Evolutionary conservation across 2,888 invertebrate species (phyloP), one percentile per base, ranked within the genome.

Genomic region (Polydesmus complanatus): DNA sequence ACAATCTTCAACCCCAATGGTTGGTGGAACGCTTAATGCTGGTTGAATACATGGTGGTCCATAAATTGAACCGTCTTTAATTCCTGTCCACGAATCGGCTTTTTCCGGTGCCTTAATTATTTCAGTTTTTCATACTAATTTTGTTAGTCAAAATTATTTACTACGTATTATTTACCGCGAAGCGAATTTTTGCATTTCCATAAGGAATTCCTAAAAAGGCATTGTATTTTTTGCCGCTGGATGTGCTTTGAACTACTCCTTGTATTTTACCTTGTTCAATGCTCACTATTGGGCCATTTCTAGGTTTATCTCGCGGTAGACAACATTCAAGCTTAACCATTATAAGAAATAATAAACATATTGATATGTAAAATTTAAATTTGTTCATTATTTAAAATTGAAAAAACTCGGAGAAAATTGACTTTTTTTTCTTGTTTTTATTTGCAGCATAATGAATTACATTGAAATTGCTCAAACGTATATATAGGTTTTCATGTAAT

Each of bases 1-100:
- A 47, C 61, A 61, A 48, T 61, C 58, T 54, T 61, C 61, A 2
- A 8, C 21, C n/a, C 61, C 61, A 11, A 54, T 21, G 1, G 54
- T 23, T 26, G 53, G 54, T 22, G 22, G 25, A 19, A 19, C 26
- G n/a, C 48, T 19, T 19, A 27, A 58, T 18, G 25, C 25, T n/a
- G 37, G 22, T 59, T 59, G 60, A 8, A 54, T 19, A 27, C 60
- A 59, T n/a, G 23, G 8, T 5, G 5, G 8, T 14, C 8, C 5
- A 37, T 37, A 5, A 37, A 14, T 37, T 37, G 14, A 5, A 37
- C 37, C 5, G 8, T 37, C 8, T 37, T 37, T 37, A 37, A 37
- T 14, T 8, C 14, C 37, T 37, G 37, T 37, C 37, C 37, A 37
- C 14, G 37, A 37, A 37, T 37, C 37, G 5, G 37, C 37, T 37